Percentiles rank a stretch among this genome's conserved stretches.
Conservation (phyloP, 2,797 vertebrate genomes). For the Odontamblyopus rebecca region DNA sequence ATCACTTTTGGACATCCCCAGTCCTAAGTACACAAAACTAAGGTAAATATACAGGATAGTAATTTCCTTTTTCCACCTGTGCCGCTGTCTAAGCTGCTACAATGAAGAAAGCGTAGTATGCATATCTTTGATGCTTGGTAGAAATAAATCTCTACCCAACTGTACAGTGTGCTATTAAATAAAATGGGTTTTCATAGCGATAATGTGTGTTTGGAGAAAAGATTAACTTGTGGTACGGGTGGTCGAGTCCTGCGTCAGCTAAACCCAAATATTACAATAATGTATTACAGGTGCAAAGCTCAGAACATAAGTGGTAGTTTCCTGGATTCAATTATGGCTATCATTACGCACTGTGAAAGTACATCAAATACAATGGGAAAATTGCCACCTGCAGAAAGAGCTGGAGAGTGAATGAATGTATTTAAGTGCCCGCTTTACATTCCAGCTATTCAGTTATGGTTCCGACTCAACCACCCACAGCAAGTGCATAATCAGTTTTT, state of each 20-base stretch:
- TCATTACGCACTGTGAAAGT: neutral
- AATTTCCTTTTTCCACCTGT: neutral
- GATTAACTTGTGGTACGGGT: slow-evolving; percentile 2
- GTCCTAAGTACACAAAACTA: too few relatives aligned
- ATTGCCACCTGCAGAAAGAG: slow-evolving; percentile 1
- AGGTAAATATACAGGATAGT: neutral
- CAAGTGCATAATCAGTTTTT: neutral
- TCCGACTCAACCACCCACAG: neutral
- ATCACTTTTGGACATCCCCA: too few relatives aligned
- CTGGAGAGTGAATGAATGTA: neutral
- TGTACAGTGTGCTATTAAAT: neutral
- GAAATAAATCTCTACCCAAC: neutral
- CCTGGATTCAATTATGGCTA: neutral
- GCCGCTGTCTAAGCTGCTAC: neutral
- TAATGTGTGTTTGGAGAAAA: neutral
- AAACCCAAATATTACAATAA: neutral
- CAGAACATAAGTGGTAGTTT: slow-evolving; percentile 5
- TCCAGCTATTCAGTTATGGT: neutral
- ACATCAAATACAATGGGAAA: neutral
- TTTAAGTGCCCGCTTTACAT: neutral
- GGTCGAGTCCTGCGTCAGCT: neutral
- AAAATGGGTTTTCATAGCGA: slow-evolving; percentile 3
- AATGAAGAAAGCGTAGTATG: neutral
- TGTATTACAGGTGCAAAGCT: neutral
- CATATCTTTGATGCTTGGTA: neutral